Percentiles rank a stretch among this genome's conserved stretches.
These are phyloP conservation scores for Terrapene triunguis DNA, from an alignment of 2,113 vertebrate species.

Conservation along the genomic window DNA sequence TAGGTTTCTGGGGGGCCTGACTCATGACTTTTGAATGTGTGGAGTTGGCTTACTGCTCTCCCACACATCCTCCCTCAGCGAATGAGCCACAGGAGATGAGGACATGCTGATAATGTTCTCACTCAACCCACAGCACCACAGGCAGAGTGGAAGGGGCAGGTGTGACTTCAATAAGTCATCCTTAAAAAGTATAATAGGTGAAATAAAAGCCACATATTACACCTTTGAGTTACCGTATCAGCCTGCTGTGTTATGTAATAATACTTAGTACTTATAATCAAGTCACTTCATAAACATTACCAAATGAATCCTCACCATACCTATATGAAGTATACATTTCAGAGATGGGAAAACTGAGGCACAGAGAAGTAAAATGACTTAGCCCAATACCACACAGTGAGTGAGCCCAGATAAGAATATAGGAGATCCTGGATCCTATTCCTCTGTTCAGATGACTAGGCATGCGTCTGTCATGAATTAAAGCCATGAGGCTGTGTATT, in stretches of 20 bases:
- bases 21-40: neutral
- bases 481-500: neutral
- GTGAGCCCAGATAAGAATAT: neutral
- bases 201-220: fast-evolving
- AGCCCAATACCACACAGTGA: neutral
- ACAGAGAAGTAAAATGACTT: neutral
- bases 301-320: fast-evolving
- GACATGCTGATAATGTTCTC: neutral
- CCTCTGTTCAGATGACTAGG: neutral
- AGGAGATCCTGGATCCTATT: neutral
- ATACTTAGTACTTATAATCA: neutral
- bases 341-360: neutral
- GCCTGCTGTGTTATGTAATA: neutral
- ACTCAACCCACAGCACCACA: neutral
- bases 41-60: neutral
- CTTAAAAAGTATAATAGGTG: neutral
- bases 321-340: neutral
- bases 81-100: neutral
- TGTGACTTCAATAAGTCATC: neutral
- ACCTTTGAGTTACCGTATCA: neutral
- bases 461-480: neutral
- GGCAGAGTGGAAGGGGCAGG: neutral
- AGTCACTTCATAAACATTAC: neutral
- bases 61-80: neutral
- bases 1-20: neutral